Base-by-base conservation (phyloP, 2,113 vertebrate species). In the Sphaerodactylus townsendi region DNA sequence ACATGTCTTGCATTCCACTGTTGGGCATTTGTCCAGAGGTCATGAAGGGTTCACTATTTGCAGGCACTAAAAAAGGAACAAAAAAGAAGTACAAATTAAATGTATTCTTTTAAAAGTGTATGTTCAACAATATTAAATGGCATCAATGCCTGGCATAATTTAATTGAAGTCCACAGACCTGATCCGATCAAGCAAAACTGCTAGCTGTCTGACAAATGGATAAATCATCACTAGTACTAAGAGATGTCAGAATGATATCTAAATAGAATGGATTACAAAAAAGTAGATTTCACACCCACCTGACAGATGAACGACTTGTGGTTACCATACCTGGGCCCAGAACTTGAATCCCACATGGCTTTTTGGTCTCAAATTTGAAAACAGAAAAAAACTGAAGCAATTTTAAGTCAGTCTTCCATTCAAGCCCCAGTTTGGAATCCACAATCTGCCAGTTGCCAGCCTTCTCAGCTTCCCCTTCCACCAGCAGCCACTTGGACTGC, bases 1-100 rank as follows among this genome's bases (percentile, higher is more conserved):
- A 99, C 95, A 99, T 95, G 46, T 99, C 99, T 92, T 98, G 98
- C 95, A 98, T 97, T 65, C 96, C 96, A 89, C 98, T 96, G 80
- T 96, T 94, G 81, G 98, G 95, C 95, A 99, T 97, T 93, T 98
- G 98, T 92, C 97, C 96, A 85, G 98, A 97, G n/a, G 96, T 92
- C 93, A 99, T 97, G 91, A 98, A 99, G 88, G 98, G 95, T 89
- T 99, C 99, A 19, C 90, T 95, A 44, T 96, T 97, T 94, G 97
- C 98, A 95, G 97, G 96, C 96, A 97, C 98, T 98, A 95, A 84
- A 91, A 48, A 78, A 86, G 46, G 76, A 91, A 81, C 10, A 44
- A 80, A 71, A 30, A 86, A 75, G 86, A 50, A 82, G 10, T 50
- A 1, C 28, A 71, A 72, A 89, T 89, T 35, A 88, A 87, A 91